Percentiles rank a stretch among this genome's conserved stretches.
Conservation (phyloP, 2,888 invertebrate species). For the Dasysyrphus tricinctus region DNA sequence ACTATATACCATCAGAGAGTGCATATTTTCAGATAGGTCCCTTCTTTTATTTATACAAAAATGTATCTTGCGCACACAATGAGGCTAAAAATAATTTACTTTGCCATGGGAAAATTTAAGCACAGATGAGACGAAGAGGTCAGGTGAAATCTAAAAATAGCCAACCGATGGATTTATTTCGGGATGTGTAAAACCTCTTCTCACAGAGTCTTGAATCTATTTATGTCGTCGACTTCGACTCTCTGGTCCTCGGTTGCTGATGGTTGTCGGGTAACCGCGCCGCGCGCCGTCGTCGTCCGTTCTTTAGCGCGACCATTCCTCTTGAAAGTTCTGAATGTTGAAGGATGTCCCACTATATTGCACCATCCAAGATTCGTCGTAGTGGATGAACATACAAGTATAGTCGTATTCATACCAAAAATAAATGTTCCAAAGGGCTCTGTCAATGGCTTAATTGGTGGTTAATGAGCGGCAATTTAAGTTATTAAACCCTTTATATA, state of each 20-base stretch:
- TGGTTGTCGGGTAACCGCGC: constrained; percentile 5
- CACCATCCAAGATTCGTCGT: neutral
- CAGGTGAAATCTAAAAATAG: constrained; percentile 73
- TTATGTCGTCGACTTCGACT: constrained; percentile 7
- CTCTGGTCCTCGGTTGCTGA: neutral
- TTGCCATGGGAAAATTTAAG: constrained; percentile 70
- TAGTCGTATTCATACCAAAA: neutral
- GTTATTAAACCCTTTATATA: constrained; percentile 19
- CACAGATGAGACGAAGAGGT: constrained; percentile 72
- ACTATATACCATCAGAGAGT: neutral
- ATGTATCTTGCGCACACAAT: constrained; percentile 63
- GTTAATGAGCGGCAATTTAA: constrained; percentile 54
- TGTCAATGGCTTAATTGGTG: constrained; percentile 31
- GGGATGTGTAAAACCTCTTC: constrained; percentile 63
- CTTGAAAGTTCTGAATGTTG: constrained; percentile 31
- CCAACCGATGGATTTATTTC: constrained; percentile 64
- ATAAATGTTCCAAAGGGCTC: neutral
- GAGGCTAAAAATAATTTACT: constrained; percentile 66
- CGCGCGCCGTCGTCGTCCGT: no score
- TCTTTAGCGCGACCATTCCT: neutral
- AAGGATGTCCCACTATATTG: constrained; percentile 14
- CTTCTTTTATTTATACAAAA: constrained; percentile 31
- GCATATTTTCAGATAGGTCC: constrained; percentile 33
- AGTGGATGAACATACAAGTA: constrained; percentile 6
- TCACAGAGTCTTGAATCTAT: constrained; percentile 35